These are phyloP conservation scores for Mionectes macconnelli DNA, from an alignment of 2,113 vertebrate genomes.

Conservation along the genomic window DNA sequence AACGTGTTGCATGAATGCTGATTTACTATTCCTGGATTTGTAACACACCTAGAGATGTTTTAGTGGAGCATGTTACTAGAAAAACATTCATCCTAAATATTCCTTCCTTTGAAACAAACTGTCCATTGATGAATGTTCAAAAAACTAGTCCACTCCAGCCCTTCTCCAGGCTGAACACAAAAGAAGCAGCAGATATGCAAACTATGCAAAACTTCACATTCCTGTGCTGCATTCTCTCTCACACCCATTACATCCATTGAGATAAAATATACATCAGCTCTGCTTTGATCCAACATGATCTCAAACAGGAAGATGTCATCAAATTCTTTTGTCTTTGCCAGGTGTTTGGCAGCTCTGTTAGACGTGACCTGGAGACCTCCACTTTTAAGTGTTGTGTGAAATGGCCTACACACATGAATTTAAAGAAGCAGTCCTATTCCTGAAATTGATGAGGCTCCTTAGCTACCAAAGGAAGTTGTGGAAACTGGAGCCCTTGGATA, in stretches of 20 bases:
- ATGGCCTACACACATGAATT: neutral
- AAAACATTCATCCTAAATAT: neutral
- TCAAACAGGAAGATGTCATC: neutral
- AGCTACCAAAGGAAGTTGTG: neutral
- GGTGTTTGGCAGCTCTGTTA: neutral
- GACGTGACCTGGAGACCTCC: neutral
- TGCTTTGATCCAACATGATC: neutral
- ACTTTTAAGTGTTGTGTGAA: neutral
- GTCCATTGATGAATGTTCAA: neutral
- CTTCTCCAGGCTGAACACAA: neutral
- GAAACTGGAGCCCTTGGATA: neutral
- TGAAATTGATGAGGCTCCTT: neutral
- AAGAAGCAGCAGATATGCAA: neutral
- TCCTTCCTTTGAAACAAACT: neutral
- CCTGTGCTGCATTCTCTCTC: neutral
- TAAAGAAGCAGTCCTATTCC: neutral
- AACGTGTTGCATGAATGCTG: neutral
- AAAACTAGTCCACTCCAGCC: neutral
- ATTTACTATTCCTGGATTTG: neutral
- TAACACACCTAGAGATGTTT: neutral
- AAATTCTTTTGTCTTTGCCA: neutral
- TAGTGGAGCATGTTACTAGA: neutral
- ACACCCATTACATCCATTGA: neutral
- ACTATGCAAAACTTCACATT: neutral
- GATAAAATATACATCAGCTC: neutral